These are phyloP conservation scores for Smithornis capensis DNA, from an alignment of 2,113 vertebrate species.

Conservation along the genomic window DNA sequence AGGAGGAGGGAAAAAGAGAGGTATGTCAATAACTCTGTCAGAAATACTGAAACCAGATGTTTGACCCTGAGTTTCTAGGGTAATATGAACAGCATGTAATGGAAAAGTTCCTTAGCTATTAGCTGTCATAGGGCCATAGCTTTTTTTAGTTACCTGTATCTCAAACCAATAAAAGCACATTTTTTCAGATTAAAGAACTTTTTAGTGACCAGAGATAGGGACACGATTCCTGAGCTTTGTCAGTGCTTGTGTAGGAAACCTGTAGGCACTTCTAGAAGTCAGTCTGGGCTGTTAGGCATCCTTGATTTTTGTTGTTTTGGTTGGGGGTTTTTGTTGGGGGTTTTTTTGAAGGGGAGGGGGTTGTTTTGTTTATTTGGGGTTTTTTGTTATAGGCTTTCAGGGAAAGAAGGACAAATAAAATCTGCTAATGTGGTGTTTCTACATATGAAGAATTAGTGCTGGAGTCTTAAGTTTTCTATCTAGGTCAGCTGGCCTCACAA, in stretches of 20 bases:
- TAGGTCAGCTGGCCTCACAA: background rate
- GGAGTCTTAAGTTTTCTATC: background rate
- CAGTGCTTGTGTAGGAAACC: background rate
- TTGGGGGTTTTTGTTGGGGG: background rate
- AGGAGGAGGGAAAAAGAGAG: accelerated
- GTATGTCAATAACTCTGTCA: background rate
- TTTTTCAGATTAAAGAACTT: background rate
- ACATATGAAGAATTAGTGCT: background rate
- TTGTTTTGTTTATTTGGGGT: background rate
- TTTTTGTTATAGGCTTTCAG: background rate
- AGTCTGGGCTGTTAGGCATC: background rate
- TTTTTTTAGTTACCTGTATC: background rate
- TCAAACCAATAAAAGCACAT: background rate
- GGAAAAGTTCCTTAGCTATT: background rate
- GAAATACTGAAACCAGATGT: background rate
- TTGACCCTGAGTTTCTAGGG: background rate
- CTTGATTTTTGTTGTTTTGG: background rate
- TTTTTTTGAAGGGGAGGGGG: no score
- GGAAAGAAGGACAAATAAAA: background rate
- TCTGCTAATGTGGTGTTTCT: background rate
- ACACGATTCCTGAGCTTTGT: background rate
- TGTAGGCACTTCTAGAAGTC: background rate
- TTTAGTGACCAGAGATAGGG: background rate
- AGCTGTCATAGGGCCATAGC: background rate
- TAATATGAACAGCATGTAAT: background rate